Conservation (phyloP, 2,113 vertebrate species). For the Gobiocypris rarus region DNA sequence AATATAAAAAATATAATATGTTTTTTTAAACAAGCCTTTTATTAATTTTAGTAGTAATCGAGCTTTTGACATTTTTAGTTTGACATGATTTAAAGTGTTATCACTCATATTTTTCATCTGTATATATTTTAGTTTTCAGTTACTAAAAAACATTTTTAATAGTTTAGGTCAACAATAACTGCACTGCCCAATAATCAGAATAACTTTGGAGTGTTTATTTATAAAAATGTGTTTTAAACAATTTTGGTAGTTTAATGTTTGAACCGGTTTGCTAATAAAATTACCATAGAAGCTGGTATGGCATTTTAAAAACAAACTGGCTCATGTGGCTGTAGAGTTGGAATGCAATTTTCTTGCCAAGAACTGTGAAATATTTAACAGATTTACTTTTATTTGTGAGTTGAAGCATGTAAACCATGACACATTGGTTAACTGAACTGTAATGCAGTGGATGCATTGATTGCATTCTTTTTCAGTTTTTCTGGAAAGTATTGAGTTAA, state of each 20-base stretch:
- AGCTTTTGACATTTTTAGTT: too few relatives aligned
- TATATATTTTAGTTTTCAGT: too few relatives aligned
- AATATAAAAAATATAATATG: too few relatives aligned
- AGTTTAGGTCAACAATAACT: not conserved
- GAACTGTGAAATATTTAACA: not conserved
- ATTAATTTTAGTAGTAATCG: too few relatives aligned
- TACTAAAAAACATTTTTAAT: not conserved
- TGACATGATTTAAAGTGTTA: not conserved
- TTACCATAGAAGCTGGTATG: not conserved
- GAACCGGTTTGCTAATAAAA: not conserved
- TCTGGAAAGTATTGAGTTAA: not conserved
- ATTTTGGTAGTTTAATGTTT: too few relatives aligned
- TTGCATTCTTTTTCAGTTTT: fast-evolving
- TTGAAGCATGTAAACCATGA: not conserved
- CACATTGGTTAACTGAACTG: not conserved
- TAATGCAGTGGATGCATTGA: not conserved
- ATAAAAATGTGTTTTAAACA: too few relatives aligned
- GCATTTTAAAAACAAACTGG: not conserved
- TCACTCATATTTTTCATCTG: not conserved
- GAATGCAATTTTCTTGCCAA: not conserved
- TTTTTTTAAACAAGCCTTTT: too few relatives aligned
- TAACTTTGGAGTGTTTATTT: not conserved
- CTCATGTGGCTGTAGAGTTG: not conserved
- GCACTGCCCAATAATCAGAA: not conserved
- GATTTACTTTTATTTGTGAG: not conserved